Percentiles rank a stretch among this genome's conserved stretches.
These are phyloP conservation scores for Uropetala carovei DNA, from an alignment of 2,888 invertebrate species.

Conservation along the genomic window DNA sequence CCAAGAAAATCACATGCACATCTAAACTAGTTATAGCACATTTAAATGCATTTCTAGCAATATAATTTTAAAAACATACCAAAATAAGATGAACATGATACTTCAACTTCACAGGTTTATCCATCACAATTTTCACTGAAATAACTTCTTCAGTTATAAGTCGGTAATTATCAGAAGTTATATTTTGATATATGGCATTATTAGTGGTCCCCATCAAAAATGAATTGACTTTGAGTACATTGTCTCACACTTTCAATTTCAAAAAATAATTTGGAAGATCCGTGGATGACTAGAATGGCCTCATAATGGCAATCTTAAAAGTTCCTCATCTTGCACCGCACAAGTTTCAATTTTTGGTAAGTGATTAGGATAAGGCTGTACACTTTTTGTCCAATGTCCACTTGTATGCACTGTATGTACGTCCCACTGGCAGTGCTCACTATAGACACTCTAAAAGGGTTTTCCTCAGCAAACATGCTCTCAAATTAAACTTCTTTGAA, in stretches of 20 bases:
- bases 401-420: slow-evolving; percentile 30
- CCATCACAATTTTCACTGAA: slow-evolving; percentile 57
- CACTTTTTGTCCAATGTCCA: slow-evolving; percentile 21
- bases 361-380: slow-evolving; percentile 48
- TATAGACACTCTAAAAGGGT: neutral
- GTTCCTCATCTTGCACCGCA: slow-evolving; percentile 37
- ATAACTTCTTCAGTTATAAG: slow-evolving; percentile 3
- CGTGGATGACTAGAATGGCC: slow-evolving; percentile 60
- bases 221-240: slow-evolving; percentile 56
- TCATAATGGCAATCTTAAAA: slow-evolving; percentile 46
- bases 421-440: neutral
- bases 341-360: slow-evolving; percentile 48
- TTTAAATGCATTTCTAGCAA: slow-evolving; percentile 45
- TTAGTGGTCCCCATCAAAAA: slow-evolving; percentile 54
- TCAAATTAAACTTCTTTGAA: slow-evolving; percentile 27
- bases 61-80: slow-evolving; percentile 58
- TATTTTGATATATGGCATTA: slow-evolving; percentile 53
- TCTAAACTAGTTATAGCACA: slow-evolving; percentile 44
- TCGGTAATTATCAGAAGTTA: slow-evolving; percentile 39
- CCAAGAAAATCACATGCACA: slow-evolving; percentile 41
- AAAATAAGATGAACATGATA: slow-evolving; percentile 42
- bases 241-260: slow-evolving; percentile 42
- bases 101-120: slow-evolving; percentile 9
- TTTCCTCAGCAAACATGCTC: neutral
- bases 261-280: slow-evolving; percentile 62